Evolutionary conservation across 2,888 invertebrate genomes (phyloP), one percentile per base, ranked within the genome.

Genomic region (Orthonychiurus folsomi): DNA sequence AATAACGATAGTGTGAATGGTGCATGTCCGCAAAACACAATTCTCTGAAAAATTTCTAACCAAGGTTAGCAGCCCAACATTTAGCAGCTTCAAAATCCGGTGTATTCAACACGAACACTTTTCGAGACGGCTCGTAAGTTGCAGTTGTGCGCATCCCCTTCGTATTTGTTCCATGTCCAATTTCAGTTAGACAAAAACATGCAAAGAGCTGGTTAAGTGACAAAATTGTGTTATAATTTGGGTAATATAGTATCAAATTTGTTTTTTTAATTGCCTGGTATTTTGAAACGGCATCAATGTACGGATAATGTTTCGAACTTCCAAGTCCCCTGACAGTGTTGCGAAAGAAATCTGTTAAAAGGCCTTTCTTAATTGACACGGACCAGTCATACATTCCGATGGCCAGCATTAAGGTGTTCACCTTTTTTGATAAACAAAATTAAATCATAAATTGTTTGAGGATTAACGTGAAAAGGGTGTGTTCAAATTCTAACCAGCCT

Each of bases 61-160:
- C 90, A 80, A 91, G 82, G 79, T 93, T 93, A 73, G 96, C 96
- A 74, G 88, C 86, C 94, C 94, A 95, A 76, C 88, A 84, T 81
- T 91, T 82, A 67, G 85, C 84, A 68, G 91, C 85, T 79, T 90
- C 85, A 80, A 92, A 82, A 80, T 84, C 80, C 66, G 92, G 85
- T 60, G 87, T 81, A 76, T 87, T 80, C 73, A 89, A 80, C 74
- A 92, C 77, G 80, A 92, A 83, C 75, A 85, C 84, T 76, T 84
- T 81, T 9, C 83, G 86, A 62, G 81, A 80, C 0, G 85, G 82
- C 74, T 89, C 84, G 76, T 87, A 94, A 0, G 85, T 89, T 0
- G 93, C 93, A 0, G 85, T 86, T 0, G 93, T 93, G 72, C 87
- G 81, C 87, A 94, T 88, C 2, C 86, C 87, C 74, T 87, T 86